A percentile compares a stretch with the other conserved stretches of the same genome.
Evolutionary conservation across 2,888 invertebrate species (phyloP).

Genomic region (Troides oblongomaculatus): DNA sequence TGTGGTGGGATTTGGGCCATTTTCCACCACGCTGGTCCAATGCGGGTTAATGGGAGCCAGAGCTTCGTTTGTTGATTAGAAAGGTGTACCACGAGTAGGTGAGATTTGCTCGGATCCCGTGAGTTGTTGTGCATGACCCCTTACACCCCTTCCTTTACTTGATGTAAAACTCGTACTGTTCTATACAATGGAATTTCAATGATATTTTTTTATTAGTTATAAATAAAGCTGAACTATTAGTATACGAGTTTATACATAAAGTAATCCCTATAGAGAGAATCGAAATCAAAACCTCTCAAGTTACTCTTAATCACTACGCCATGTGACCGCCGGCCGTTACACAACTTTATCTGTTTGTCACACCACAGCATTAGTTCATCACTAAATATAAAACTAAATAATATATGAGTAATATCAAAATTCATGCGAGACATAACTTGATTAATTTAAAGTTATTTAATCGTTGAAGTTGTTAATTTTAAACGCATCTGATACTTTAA

Average conservation of each 20-base stretch:
- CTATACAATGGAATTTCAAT: too few species aligned
- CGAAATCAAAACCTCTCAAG: not conserved
- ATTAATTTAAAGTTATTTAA: conserved; percentile 2
- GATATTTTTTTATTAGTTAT: too few species aligned
- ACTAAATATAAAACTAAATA: conserved; percentile 16
- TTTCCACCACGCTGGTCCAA: too few species aligned
- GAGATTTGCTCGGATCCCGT: too few species aligned
- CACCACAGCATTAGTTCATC: conserved; percentile 25
- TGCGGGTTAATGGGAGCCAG: too few species aligned
- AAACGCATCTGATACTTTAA: not conserved
- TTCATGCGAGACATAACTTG: not conserved
- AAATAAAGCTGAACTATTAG: too few species aligned
- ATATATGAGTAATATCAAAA: conserved; percentile 7
- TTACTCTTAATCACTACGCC: not conserved
- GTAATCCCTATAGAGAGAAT: not conserved
- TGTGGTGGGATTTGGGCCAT: too few species aligned
- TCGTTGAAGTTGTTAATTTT: conserved; percentile 2
- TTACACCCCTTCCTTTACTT: too few species aligned
- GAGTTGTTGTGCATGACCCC: too few species aligned
- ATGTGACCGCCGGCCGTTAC: not conserved
- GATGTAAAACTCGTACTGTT: too few species aligned
- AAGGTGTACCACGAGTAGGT: too few species aligned
- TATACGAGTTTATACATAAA: not conserved
- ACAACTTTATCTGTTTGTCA: conserved; percentile 2
- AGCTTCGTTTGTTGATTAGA: too few species aligned